Conservation (phyloP, 2,797 vertebrate species). For the Iguana delicatissima region DNA sequence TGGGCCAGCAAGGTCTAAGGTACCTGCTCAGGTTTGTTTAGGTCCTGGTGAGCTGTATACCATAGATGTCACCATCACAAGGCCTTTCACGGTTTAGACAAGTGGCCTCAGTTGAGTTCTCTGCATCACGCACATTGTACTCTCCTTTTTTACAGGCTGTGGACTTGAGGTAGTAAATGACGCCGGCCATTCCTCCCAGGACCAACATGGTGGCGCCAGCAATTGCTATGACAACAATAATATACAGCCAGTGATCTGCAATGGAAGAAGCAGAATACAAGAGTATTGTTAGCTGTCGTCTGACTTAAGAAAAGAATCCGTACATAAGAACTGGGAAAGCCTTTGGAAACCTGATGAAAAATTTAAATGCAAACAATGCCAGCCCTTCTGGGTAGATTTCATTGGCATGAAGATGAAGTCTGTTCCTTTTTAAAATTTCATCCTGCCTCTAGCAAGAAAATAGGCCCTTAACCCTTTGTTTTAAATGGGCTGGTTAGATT, state of each 20-base stretch:
- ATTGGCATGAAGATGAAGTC: not conserved
- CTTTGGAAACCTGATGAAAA: not conserved
- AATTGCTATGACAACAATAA: conserved; percentile 61
- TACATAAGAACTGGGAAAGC: not conserved
- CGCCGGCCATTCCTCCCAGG: conserved; percentile 69
- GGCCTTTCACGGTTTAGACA: conserved; percentile 67
- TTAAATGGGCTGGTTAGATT: not conserved
- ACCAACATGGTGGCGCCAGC: conserved; percentile 66
- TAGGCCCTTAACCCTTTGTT: not conserved
- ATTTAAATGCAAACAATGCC: not conserved
- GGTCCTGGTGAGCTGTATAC: conserved; percentile 45
- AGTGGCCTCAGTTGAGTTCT: conserved; percentile 73
- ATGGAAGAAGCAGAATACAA: not conserved
- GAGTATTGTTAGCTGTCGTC: not conserved
- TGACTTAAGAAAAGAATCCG: not conserved
- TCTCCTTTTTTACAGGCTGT: conserved; percentile 77
- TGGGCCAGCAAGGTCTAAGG: not conserved
- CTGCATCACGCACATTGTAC: conserved; percentile 76
- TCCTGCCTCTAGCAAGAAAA: not conserved
- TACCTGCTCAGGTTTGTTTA: conserved; percentile 11
- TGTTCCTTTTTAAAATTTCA: not conserved
- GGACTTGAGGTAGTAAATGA: conserved; percentile 75
- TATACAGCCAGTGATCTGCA: conserved; percentile 73
- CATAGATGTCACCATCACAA: conserved; percentile 28
- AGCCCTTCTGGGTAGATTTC: not conserved